Base-by-base conservation (phyloP, 2,888 invertebrate genomes). In the Ophion slaviceki region DNA sequence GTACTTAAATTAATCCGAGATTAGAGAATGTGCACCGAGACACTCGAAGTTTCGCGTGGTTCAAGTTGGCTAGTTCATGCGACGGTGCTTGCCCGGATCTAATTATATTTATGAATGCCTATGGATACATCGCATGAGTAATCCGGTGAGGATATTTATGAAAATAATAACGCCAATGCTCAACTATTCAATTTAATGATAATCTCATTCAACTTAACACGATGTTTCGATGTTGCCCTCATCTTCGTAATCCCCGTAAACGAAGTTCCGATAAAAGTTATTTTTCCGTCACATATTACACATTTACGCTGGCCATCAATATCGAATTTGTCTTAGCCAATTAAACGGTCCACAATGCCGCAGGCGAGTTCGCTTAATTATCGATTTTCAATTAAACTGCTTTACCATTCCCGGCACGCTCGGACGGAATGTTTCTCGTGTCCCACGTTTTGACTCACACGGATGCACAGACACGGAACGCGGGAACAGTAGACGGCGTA, bases 371-470 rank as follows among this genome's bases (percentile, higher is more conserved):
- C 47, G 74, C 75, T 82, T 62, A 75, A 82, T 75, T 71, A 82
- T 82, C 79, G 82, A 82, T 85, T 85, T 85, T 79, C 64, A 85
- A 85, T 82, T 79, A 82, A 85, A 82, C 70, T 67, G 79, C 70
- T 75, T 66, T 79, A 57, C 78, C 75, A 82, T 84, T 84, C 64
- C 36, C 53, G 36, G 40, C 64, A 57, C 53, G 74, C 59, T 61
- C 61, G 61, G 32, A 78, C 78, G 47, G 78, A 40, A 78, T 67
- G 74, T 80, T 86, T 78, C 68, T 40, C 17, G 67, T 59, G 68
- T 77, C 70, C 64, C 57, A 68, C 64, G 47, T 75, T 45, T 68
- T 7, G 32, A 40, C n/a, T 61, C 57, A 57, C 71, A 61, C 53
- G 53, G 24, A 62, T 20, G 45, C 62, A 36, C 72, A 45, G 40